A percentile compares a stretch with the other conserved stretches of the same genome.
These are phyloP conservation scores for Lasiurus cinereus DNA, from an alignment of 2,113 vertebrate genomes.

Conservation along the genomic window DNA sequence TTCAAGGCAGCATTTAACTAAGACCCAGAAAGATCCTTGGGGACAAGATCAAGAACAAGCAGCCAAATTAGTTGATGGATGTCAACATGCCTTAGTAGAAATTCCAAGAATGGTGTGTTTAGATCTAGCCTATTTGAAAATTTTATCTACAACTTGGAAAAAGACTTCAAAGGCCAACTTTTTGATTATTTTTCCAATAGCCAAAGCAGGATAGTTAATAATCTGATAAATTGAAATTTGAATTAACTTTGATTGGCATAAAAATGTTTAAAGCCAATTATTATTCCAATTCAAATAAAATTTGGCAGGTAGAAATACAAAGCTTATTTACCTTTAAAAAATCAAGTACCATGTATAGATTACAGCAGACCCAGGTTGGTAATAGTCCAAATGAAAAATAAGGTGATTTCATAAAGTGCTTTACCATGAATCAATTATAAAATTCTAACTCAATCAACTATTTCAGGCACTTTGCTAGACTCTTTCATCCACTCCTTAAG, in stretches of 20 bases:
- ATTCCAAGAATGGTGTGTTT: background rate
- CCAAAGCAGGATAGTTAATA: conserved; percentile 1
- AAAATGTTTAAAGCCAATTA: conserved; percentile 5
- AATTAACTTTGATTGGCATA: conserved; percentile 14
- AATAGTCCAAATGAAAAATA: conserved; percentile 14
- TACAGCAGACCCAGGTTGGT: background rate
- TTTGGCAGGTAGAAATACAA: conserved; percentile 33
- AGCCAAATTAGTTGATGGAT: background rate
- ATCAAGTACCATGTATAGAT: background rate
- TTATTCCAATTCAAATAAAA: conserved; percentile 46
- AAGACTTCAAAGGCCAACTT: conserved; percentile 44
- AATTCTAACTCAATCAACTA: conserved; percentile 12
- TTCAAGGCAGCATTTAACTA: conserved; percentile 45
- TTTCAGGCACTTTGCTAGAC: background rate
- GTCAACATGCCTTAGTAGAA: conserved; percentile 13
- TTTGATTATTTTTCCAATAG: background rate
- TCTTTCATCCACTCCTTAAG: background rate
- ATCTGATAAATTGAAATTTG: background rate
- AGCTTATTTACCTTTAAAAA: conserved; percentile 29
- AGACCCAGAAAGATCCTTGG: conserved; percentile 19
- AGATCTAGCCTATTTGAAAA: conserved; percentile 39
- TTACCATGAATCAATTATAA: background rate
- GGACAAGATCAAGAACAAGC: conserved; percentile 16
- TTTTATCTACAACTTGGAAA: conserved; percentile 33
- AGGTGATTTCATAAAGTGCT: background rate